A percentile compares a stretch with the other conserved stretches of the same genome.
Evolutionary conservation across 2,797 vertebrate genomes (phyloP).

Genomic region (Takifugu ocellatus): DNA sequence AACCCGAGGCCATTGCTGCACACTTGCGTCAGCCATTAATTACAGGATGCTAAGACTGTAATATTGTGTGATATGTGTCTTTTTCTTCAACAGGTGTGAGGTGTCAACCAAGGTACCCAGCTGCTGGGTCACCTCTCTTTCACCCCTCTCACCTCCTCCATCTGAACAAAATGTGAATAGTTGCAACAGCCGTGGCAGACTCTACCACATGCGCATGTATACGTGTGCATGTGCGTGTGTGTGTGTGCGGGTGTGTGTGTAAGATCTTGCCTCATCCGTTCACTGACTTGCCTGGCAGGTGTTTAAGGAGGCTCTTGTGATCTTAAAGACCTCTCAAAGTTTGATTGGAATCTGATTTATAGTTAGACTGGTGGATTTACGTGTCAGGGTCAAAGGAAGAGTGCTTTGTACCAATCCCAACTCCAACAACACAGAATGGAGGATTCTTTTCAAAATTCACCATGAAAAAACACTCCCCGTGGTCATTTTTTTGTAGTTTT

Average conservation of each 20-base stretch:
- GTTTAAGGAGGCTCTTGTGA: conserved; percentile 59
- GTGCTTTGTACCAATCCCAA: conserved; percentile 23
- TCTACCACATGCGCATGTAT: conserved; percentile 53
- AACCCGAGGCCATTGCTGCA: conserved; percentile 43
- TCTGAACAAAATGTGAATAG: conserved; percentile 65
- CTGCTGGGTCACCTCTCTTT: conserved; percentile 62
- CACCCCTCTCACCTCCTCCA: conserved; percentile 56
- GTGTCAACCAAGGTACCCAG: conserved; percentile 75
- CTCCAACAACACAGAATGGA: conserved; percentile 10
- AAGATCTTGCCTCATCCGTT: conserved; percentile 52
- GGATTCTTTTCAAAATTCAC: conserved; percentile 10
- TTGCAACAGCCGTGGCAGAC: conserved; percentile 66
- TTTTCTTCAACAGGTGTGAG: conserved; percentile 62
- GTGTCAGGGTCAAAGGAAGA: conserved; percentile 37
- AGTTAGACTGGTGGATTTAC: conserved; percentile 33
- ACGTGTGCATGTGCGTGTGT: conserved; percentile 18
- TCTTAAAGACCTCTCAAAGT: conserved; percentile 68
- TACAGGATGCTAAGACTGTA: conserved; percentile 33
- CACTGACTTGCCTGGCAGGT: conserved; percentile 68
- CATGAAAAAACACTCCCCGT: conserved; percentile 24
- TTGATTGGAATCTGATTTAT: conserved; percentile 69
- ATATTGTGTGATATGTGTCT: conserved; percentile 39
- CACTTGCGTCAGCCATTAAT: conserved; percentile 67
- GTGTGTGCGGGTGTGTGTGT: conserved; percentile 25
- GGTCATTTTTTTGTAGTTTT: conserved; percentile 7